These are phyloP conservation scores for Sphaerophoria taeniata DNA, from an alignment of 2,888 invertebrate genomes.

Conservation along the genomic window DNA sequence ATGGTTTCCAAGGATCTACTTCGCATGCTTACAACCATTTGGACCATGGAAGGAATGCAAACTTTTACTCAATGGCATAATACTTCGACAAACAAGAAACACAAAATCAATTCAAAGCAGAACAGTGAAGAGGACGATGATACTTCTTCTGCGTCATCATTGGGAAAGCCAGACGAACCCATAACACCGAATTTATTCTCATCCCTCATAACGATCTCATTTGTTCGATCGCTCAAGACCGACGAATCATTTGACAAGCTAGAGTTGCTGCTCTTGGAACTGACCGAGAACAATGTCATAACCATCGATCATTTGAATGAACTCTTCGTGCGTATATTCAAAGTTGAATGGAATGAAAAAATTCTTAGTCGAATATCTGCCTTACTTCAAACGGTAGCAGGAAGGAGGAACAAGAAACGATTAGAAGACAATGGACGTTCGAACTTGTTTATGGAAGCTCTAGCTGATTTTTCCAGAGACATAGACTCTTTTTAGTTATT, in stretches of 20 bases:
- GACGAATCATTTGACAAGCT: conserved; percentile 82
- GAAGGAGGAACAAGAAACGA: conserved; percentile 26
- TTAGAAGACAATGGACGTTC: conserved; percentile 78
- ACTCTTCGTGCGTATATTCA: conserved; percentile 87
- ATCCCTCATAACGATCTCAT: conserved; percentile 77
- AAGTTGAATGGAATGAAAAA: conserved; percentile 86
- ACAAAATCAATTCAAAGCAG: neutral
- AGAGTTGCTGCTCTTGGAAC: conserved; percentile 82
- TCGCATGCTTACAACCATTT: conserved; percentile 72
- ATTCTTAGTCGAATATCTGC: conserved; percentile 78
- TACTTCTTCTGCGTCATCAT: neutral
- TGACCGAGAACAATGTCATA: conserved; percentile 85
- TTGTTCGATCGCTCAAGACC: conserved; percentile 77
- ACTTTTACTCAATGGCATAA: conserved; percentile 61
- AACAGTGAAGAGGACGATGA: conserved; percentile 16
- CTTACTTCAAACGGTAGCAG: conserved; percentile 77
- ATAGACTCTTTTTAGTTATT: conserved; percentile 79
- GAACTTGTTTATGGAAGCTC: conserved; percentile 82
- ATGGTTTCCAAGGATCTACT: conserved; percentile 77
- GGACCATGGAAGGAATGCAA: conserved; percentile 74
- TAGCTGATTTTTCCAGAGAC: conserved; percentile 81
- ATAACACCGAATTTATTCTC: conserved; percentile 51
- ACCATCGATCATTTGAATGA: conserved; percentile 86
- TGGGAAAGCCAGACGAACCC: conserved; percentile 11
- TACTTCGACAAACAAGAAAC: conserved; percentile 13